Percentiles rank a stretch among this genome's conserved stretches.
These are phyloP conservation scores for Microhierax caerulescens DNA, from an alignment of 2,797 vertebrate species.

Conservation along the genomic window DNA sequence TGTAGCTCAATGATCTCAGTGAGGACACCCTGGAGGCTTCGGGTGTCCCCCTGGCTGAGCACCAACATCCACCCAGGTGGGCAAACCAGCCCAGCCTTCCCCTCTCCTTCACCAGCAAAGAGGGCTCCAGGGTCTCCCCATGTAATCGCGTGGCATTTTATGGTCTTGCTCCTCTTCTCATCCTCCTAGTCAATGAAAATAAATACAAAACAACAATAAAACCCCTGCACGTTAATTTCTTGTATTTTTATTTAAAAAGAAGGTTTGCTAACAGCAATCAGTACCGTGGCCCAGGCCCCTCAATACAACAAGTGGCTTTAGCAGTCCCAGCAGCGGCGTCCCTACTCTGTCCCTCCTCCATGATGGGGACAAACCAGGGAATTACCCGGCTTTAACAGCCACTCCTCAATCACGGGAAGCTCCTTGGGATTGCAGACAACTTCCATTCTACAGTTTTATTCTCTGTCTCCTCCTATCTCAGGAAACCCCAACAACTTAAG, in stretches of 20 bases:
- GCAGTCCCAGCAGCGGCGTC: neutral
- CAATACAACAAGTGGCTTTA: neutral
- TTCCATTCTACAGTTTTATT: neutral
- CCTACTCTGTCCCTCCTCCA: neutral
- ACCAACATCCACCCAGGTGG: neutral
- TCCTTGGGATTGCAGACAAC: neutral
- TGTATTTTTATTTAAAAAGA: conserved; percentile 65
- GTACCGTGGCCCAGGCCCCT: neutral
- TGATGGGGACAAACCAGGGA: neutral
- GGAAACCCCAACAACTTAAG: neutral
- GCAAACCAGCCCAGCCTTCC: neutral
- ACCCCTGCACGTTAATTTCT: neutral
- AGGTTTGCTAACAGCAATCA: conserved; percentile 5
- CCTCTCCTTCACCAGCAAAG: neutral
- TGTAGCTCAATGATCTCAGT: neutral
- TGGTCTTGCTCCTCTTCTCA: neutral
- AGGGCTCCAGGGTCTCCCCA: neutral
- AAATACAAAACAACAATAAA: neutral
- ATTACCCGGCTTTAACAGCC: neutral
- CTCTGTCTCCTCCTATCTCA: neutral
- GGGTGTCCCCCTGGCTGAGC: neutral
- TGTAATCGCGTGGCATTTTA: neutral
- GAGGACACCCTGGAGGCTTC: neutral
- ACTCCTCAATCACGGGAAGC: neutral
- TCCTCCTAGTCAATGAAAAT: neutral